These are phyloP conservation scores for Enteromius mattozi DNA, from an alignment of 2,797 vertebrate genomes.

Conservation along the genomic window DNA sequence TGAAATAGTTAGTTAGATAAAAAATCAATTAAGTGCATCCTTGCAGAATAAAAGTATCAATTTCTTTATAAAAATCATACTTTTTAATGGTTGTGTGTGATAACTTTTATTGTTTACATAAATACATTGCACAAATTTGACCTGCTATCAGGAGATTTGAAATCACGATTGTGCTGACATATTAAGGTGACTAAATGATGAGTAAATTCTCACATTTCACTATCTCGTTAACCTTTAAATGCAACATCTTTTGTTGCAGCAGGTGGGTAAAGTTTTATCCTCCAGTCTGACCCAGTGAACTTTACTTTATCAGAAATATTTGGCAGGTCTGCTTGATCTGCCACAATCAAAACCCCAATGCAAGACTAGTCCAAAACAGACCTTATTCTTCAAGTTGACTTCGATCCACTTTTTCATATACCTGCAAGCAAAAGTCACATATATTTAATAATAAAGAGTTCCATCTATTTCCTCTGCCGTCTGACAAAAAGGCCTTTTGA, in stretches of 20 bases:
- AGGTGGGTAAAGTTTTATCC: conserved; percentile 37
- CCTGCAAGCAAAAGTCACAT: conserved; percentile 24
- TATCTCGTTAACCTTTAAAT: neutral
- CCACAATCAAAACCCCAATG: conserved; percentile 45
- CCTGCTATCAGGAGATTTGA: neutral
- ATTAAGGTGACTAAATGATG: neutral
- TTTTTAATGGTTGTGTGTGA: neutral
- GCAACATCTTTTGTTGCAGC: conserved; percentile 1
- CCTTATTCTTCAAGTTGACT: conserved; percentile 9
- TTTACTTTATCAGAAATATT: conserved; percentile 23
- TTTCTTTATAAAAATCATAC: neutral
- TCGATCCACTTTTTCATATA: conserved; percentile 31
- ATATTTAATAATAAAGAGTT: conserved; percentile 50
- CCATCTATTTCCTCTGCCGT: conserved; percentile 46
- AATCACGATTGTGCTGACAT: neutral
- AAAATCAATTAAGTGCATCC: neutral
- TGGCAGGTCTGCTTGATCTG: conserved; percentile 35
- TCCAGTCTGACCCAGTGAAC: conserved; percentile 25
- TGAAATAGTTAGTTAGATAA: neutral
- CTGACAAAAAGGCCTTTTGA: conserved; percentile 44
- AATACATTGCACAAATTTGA: neutral
- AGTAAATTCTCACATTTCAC: neutral
- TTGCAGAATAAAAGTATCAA: neutral
- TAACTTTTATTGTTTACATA: neutral
- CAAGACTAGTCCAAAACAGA: conserved; percentile 9